Percentiles rank a stretch among this genome's conserved stretches.
Conservation (phyloP, 1,140 invertebrate genomes). For the Bombus soroeensis region DNA sequence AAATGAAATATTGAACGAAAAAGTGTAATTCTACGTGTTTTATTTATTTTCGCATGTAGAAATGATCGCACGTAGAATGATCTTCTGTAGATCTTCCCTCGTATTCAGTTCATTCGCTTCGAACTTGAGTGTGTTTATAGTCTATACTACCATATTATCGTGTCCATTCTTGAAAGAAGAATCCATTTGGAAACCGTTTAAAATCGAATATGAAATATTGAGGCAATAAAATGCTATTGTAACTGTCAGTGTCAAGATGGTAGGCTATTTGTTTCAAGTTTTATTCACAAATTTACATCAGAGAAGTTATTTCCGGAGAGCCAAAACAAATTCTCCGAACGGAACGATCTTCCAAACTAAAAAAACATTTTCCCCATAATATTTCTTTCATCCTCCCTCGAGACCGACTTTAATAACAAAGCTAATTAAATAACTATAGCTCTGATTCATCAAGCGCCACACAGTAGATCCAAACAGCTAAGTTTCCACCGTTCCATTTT, state of each 20-base stretch:
- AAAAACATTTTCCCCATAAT: neutral
- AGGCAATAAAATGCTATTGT: neutral
- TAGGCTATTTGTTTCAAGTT: neutral
- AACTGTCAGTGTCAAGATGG: neutral
- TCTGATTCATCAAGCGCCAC: neutral
- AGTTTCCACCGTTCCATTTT: neutral
- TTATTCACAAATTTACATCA: neutral
- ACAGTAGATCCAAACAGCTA: neutral
- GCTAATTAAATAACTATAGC: constrained; percentile 5
- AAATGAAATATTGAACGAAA: neutral
- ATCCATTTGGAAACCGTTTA: neutral
- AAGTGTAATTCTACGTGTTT: neutral
- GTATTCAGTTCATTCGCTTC: no score
- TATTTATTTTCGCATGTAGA: neutral
- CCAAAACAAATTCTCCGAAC: neutral
- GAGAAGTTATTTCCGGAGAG: neutral
- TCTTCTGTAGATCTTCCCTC: no score
- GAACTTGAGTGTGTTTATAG: no score
- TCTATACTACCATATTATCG: neutral
- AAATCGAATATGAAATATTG: neutral
- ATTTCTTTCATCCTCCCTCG: neutral
- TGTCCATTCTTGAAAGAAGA: neutral
- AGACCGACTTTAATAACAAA: neutral
- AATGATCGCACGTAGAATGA: neutral
- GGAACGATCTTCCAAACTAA: neutral